Evolutionary conservation across 2,888 invertebrate species (phyloP).

Genomic region (Clitarchus hookeri): DNA sequence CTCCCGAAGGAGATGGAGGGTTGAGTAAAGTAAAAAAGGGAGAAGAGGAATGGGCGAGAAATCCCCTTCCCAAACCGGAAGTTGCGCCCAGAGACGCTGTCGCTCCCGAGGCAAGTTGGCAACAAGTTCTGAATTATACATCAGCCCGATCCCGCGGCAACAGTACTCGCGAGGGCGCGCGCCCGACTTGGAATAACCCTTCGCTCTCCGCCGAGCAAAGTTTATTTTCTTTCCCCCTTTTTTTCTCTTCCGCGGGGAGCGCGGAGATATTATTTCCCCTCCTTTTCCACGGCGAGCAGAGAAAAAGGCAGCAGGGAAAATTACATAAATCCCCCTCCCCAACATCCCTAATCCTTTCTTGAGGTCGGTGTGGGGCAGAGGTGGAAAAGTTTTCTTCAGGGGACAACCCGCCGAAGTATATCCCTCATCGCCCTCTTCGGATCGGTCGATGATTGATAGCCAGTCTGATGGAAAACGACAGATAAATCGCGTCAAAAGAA

Average conservation of each 20-base stretch:
- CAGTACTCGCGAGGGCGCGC: background rate
- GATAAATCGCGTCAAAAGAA: too few relatives aligned
- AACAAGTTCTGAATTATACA: conserved; percentile 14
- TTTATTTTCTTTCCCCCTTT: background rate
- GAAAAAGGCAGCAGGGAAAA: too few relatives aligned
- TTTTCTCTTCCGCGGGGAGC: conserved; percentile 2
- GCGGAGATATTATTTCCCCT: background rate
- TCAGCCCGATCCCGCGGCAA: background rate
- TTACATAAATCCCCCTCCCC: too few relatives aligned
- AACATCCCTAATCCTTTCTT: too few relatives aligned
- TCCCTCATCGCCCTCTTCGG: too few relatives aligned
- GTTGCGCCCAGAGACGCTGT: background rate
- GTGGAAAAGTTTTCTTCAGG: too few relatives aligned
- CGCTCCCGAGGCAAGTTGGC: background rate
- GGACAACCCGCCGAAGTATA: too few relatives aligned
- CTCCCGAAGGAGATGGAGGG: too few relatives aligned
- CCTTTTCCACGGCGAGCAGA: background rate
- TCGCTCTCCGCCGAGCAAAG: background rate
- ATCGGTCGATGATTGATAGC: too few relatives aligned
- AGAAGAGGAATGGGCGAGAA: background rate
- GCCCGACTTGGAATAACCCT: background rate
- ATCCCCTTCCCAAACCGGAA: background rate
- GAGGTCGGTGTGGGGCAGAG: too few relatives aligned
- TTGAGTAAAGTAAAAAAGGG: background rate
- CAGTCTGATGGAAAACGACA: too few relatives aligned